Percentiles rank a stretch among this genome's conserved stretches.
phyloP scores from a whole-genome alignment of 1,140 invertebrate species.

The Dufourea novaeangliae region DNA sequence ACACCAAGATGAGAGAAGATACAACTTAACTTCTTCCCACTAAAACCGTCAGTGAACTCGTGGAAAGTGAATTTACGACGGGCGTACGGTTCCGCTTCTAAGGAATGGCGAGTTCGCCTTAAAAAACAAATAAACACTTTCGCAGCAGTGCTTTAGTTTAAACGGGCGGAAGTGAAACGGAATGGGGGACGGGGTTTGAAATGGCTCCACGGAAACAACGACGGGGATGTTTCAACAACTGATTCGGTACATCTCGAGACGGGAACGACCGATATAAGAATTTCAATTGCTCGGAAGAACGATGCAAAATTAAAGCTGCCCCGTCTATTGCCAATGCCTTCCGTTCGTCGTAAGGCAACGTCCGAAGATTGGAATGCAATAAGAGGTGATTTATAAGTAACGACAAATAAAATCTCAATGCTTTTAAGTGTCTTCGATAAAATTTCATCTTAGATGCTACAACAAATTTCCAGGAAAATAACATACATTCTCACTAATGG shows the following conservation, averaged over 20 bases:
- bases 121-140: constrained; percentile 38
- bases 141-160: neutral
- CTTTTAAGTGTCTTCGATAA: no score
- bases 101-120: constrained; percentile 24
- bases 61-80: constrained; percentile 28
- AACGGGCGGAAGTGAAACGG: neutral
- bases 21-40: constrained; percentile 14
- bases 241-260: neutral
- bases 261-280: neutral
- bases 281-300: neutral
- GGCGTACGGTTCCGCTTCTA: neutral
- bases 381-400: no score
- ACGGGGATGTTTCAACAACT: neutral
- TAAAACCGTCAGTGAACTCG: constrained; percentile 38
- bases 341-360: no score
- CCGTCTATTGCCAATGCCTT: neutral
- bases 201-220: neutral
- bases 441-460: no score
- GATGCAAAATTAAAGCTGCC: neutral
- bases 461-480: no score
- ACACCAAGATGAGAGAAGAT: constrained; percentile 14
- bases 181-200: no score
- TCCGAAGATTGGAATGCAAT: no score
- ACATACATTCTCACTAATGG: no score
- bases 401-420: no score